phyloP scores from a whole-genome alignment of 1,140 invertebrate genomes.

The Trichonephila clavipes region DNA sequence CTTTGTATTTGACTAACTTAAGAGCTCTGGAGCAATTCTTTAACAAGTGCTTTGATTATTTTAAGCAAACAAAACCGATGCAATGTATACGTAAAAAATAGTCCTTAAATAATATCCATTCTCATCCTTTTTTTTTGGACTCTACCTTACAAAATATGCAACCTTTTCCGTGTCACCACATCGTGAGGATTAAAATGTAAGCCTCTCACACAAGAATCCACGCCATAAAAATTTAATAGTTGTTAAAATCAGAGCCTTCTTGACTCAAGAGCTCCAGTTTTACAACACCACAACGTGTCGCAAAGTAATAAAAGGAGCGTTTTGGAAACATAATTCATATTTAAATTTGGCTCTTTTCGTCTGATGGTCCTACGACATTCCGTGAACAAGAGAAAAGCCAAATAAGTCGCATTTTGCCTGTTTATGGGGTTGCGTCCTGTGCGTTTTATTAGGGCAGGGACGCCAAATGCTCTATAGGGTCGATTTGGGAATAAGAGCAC shows the following conservation, averaged over 20 bases:
- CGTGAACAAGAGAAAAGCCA: neutral
- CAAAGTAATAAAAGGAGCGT: conserved; percentile 33
- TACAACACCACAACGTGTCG: conserved; percentile 59
- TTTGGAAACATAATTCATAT: conserved; percentile 59
- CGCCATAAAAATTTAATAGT: conserved; percentile 59
- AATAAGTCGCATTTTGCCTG: conserved; percentile 39
- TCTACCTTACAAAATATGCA: too few relatives aligned
- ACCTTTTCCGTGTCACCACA: neutral
- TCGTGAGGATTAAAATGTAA: conserved; percentile 4
- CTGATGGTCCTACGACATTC: neutral
- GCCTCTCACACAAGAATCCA: neutral
- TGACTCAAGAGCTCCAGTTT: neutral
- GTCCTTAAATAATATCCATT: too few relatives aligned
- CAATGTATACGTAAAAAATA: too few relatives aligned
- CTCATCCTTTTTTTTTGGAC: too few relatives aligned
- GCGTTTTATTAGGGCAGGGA: neutral
- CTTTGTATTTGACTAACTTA: too few relatives aligned
- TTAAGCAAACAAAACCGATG: too few relatives aligned
- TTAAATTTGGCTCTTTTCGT: conserved; percentile 33
- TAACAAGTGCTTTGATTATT: too few relatives aligned
- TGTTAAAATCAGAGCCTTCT: neutral
- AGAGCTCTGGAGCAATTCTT: too few relatives aligned
- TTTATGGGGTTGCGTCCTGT: conserved; percentile 5
- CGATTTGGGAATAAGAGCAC: conserved; percentile 15
- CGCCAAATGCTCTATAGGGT: conserved; percentile 16